phyloP scores from a whole-genome alignment of 1,140 invertebrate genomes.

The Achatina immaculata region DNA sequence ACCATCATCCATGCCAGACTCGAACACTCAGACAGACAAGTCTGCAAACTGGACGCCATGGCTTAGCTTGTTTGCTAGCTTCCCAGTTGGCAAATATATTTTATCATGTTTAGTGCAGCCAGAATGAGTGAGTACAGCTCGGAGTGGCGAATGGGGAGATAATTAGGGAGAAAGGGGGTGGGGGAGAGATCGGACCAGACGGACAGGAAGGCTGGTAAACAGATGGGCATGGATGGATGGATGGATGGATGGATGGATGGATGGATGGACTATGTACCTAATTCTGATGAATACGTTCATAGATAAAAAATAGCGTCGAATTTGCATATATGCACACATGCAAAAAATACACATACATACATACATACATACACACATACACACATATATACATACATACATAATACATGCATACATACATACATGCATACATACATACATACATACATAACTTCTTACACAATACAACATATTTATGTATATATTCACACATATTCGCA shows the following conservation, averaged over 20 bases:
- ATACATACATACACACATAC: not conserved
- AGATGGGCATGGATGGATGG: too few species aligned
- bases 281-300: not conserved
- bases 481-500: not conserved
- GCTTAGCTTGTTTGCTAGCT: too few species aligned
- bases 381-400: not conserved
- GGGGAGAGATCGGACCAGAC: constrained; percentile 24
- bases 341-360: too few species aligned
- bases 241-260: not conserved
- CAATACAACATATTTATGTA: not conserved
- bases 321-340: constrained; percentile 3
- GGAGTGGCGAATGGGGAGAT: constrained; percentile 26
- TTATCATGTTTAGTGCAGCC: not conserved
- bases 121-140: constrained; percentile 20
- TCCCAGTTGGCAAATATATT: not conserved
- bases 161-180: constrained; percentile 20
- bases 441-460: too few species aligned
- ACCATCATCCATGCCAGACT: too few species aligned
- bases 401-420: constrained; percentile 11
- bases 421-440: not conserved
- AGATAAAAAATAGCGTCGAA: not conserved
- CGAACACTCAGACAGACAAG: too few species aligned
- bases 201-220: too few species aligned
- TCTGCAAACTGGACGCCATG: too few species aligned
- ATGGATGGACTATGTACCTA: not conserved